Evolutionary conservation across 2,797 vertebrate genomes (phyloP).

Genomic region (Diceros bicornis): DNA sequence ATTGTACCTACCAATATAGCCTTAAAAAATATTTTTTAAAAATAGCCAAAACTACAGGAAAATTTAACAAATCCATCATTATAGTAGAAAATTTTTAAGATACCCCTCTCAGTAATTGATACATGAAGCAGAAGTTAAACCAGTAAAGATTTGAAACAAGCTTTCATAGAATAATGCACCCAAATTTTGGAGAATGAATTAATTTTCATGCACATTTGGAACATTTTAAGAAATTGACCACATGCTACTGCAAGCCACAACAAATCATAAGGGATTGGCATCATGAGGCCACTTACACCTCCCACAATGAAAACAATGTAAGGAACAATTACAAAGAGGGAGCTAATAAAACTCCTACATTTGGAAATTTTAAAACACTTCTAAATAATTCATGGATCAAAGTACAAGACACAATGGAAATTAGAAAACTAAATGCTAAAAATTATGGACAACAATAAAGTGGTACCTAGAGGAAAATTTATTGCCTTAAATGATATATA

Average conservation of each 20-base stretch:
- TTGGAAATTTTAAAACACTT: conserved; percentile 7
- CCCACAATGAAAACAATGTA: neutral
- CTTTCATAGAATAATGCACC: neutral
- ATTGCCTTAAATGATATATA: neutral
- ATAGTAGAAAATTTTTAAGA: neutral
- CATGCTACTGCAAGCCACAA: neutral
- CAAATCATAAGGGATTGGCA: neutral
- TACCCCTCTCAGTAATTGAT: neutral
- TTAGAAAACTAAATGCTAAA: neutral
- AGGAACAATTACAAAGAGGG: neutral
- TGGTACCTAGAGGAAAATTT: neutral
- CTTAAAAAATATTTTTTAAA: neutral
- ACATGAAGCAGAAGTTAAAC: neutral
- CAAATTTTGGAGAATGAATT: neutral
- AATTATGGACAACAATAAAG: neutral
- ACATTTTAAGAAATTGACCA: neutral
- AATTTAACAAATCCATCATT: neutral
- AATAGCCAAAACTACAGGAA: neutral
- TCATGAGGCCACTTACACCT: neutral
- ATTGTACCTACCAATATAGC: neutral
- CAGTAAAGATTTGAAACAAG: neutral
- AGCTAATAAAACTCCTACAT: neutral
- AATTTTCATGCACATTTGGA: neutral
- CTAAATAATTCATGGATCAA: neutral
- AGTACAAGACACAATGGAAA: neutral